phyloP scores from a whole-genome alignment of 2,888 invertebrate genomes.

The Smittia aterrima region DNA sequence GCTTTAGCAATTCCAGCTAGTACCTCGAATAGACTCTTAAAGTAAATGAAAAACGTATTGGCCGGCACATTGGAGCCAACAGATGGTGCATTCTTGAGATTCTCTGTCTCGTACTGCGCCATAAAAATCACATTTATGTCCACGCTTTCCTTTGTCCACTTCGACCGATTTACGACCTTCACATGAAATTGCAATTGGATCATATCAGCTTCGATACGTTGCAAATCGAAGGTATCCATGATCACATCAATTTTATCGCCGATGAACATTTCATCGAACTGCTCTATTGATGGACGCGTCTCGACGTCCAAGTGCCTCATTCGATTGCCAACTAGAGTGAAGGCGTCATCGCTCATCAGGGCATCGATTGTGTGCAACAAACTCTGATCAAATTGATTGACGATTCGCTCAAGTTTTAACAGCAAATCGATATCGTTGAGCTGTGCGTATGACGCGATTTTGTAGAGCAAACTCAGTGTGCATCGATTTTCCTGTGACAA shows the following conservation, averaged over 20 bases:
- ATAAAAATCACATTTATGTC: slow-evolving; percentile 33
- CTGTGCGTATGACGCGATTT: slow-evolving; percentile 5
- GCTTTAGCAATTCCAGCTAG: neutral
- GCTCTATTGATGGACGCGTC: neutral
- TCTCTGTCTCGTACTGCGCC: slow-evolving; percentile 27
- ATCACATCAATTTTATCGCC: neutral
- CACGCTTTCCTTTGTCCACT: neutral
- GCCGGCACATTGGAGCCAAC: neutral
- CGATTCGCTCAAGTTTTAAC: slow-evolving; percentile 15
- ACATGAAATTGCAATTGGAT: slow-evolving; percentile 32
- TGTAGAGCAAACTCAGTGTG: neutral
- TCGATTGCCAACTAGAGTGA: neutral
- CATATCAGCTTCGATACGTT: neutral
- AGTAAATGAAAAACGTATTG: slow-evolving; percentile 19
- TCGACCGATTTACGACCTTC: neutral
- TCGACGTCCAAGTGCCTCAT: slow-evolving; percentile 8
- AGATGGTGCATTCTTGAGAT: neutral
- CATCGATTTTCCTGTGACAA: too few relatives aligned
- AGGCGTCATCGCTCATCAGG: slow-evolving; percentile 20
- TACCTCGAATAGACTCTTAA: slow-evolving; percentile 38
- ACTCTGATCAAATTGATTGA: slow-evolving; percentile 22
- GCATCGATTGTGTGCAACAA: slow-evolving; percentile 14
- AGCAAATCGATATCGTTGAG: neutral
- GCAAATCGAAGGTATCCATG: neutral
- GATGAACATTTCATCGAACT: slow-evolving; percentile 10